phyloP scores from a whole-genome alignment of 2,888 invertebrate species.

The Apamea crenata region DNA sequence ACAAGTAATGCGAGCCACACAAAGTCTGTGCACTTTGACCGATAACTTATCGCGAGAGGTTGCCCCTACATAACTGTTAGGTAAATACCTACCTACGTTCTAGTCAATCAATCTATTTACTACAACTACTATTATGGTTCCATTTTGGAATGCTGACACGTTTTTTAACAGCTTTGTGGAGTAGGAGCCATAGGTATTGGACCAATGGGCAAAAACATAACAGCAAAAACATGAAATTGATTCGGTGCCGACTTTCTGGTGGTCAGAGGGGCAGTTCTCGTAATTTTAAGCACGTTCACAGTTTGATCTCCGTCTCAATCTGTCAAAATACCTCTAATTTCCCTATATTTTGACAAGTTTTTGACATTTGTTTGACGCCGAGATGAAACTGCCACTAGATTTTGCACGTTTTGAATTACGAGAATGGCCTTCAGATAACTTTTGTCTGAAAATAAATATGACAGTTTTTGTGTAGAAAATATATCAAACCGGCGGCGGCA shows the following conservation, averaged over 20 bases:
- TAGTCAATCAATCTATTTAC: conserved; percentile 52
- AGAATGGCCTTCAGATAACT: too few species aligned
- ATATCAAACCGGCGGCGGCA: not conserved
- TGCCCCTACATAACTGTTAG: conserved; percentile 61
- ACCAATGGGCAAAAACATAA: not conserved
- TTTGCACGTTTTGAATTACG: too few species aligned
- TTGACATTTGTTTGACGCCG: too few species aligned
- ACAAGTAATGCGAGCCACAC: conserved; percentile 62
- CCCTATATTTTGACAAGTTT: too few species aligned
- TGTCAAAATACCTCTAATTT: too few species aligned
- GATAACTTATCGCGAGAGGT: conserved; percentile 69
- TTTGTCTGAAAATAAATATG: not conserved
- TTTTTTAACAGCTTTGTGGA: not conserved
- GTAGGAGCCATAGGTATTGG: not conserved
- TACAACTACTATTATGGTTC: conserved; percentile 9
- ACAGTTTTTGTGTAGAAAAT: not conserved
- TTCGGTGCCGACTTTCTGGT: not conserved
- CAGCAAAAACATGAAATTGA: not conserved
- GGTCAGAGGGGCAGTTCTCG: too few species aligned
- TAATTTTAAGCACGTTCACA: too few species aligned
- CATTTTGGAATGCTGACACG: not conserved
- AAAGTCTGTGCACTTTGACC: conserved; percentile 67
- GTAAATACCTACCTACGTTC: conserved; percentile 59
- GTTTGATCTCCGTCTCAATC: too few species aligned
- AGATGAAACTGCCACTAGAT: too few species aligned